Base-by-base conservation (phyloP, 2,888 invertebrate genomes). In the Heliconius hortense region DNA sequence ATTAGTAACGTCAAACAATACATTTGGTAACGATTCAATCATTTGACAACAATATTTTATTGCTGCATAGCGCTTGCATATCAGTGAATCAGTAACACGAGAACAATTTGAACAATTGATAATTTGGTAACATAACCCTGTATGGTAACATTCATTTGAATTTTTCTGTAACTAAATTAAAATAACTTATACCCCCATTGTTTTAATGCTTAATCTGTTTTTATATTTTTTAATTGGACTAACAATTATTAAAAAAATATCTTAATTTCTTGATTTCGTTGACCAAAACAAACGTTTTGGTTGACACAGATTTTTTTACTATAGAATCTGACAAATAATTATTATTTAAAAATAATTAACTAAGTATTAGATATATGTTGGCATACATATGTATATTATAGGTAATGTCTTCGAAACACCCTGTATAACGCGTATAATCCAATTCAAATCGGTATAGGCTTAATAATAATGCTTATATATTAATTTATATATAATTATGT, bases 381-480 rank as follows among this genome's bases (percentile, higher is more conserved):
- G 69, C 69, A 24, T 56, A 69, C 31, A 35, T 60, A 60, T 69
- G 18, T 56, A 56, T n/a, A 56, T 56, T 24, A 69, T 69, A 53
- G 56, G 31, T 66, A 24, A 53, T 21, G 31, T 31, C 26, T 56
- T 15, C 31, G 60, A 26, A 60, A 60, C 60, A 8, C 2, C 7
- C 18, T 67, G 15, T 28, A n/a, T 31, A 56, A 56, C 28, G n/a
- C n/a, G 31, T 69, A 31, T 69, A 31, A 69, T 69, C 31, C 53
- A 69, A 56, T 56, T 31, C 13, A 31, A 31, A 69, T 69, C 31
- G 53, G 13, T 69, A 69, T 35, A 69, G 69, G 56, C 56, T 69
- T 69, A 35, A 28, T 43, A 24, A 53, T 31, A 56, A 69, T 56
- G 69, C 69, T 69, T 69, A 69, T 56, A 69, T 53, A 69, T 69